A percentile compares a stretch with the other conserved stretches of the same genome.
Conservation (phyloP, 2,113 vertebrate species). For the Diphyllodes magnificus region DNA sequence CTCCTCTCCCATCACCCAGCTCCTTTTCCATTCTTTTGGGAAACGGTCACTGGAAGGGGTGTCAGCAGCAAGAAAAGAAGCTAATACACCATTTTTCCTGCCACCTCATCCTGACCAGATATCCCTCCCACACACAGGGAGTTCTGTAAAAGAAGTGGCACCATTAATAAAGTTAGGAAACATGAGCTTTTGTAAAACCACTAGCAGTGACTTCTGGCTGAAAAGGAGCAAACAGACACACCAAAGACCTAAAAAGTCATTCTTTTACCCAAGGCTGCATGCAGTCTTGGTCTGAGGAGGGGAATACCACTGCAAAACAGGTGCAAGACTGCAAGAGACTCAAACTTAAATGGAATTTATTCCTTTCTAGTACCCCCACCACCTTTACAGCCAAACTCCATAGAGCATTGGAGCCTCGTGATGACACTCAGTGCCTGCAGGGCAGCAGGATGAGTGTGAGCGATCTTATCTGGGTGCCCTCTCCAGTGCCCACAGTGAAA, state of each 20-base stretch:
- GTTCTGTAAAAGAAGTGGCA: not conserved
- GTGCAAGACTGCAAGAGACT: not conserved
- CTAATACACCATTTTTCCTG: accelerated
- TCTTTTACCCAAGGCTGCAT: not conserved
- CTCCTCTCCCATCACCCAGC: not conserved
- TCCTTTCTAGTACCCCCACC: not conserved
- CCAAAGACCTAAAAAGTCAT: not conserved
- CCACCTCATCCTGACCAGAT: not conserved
- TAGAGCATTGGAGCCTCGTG: not conserved
- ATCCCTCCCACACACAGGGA: not conserved
- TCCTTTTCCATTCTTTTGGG: not conserved
- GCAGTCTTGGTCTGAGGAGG: not conserved
- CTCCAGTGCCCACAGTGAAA: not conserved
- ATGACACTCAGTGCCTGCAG: not conserved
- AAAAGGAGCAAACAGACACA: not conserved
- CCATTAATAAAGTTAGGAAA: not conserved
- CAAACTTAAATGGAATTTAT: not conserved
- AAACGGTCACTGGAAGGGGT: not conserved
- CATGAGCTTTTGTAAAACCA: not conserved
- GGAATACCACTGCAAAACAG: not conserved
- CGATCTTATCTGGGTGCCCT: not conserved
- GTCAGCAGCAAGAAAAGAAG: not conserved
- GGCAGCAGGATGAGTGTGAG: not conserved
- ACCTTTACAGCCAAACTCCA: not conserved
- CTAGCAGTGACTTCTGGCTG: not conserved